Conservation (phyloP, 1,140 invertebrate genomes). For the Drosophila lacteicornis region DNA sequence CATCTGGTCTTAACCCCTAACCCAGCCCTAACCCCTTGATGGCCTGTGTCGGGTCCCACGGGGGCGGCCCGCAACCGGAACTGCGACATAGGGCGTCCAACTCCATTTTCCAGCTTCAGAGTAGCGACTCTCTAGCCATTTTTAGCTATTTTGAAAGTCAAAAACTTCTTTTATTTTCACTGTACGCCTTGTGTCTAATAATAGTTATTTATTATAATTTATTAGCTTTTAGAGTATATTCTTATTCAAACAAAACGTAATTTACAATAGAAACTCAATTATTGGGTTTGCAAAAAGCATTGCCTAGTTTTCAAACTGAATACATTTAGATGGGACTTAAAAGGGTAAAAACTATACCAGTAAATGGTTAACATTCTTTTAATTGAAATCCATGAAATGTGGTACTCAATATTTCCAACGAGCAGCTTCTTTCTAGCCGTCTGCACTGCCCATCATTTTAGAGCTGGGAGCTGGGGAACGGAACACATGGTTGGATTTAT, state of each 20-base stretch:
- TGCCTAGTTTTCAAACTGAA: too few relatives aligned
- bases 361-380: too few relatives aligned
- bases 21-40: constrained; percentile 64
- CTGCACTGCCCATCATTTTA: not conserved
- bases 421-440: constrained; percentile 1
- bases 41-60: constrained; percentile 44
- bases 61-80: constrained; percentile 43
- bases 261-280: too few relatives aligned
- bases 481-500: constrained; percentile 71
- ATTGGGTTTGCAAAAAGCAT: not conserved
- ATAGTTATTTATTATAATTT: too few relatives aligned
- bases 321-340: too few relatives aligned
- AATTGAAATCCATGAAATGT: too few relatives aligned
- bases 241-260: not conserved
- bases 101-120: constrained; percentile 11
- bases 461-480: constrained; percentile 19
- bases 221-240: not conserved
- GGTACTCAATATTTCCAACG: too few relatives aligned
- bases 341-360: not conserved
- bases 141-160: not conserved
- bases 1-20: constrained; percentile 50
- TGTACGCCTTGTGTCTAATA: not conserved
- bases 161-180: too few relatives aligned
- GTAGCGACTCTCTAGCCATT: not conserved
- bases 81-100: constrained; percentile 36